A percentile compares a stretch with the other conserved stretches of the same genome.
Conservation (phyloP, 2,888 invertebrate genomes). For the Melikaiella ostensackeni region DNA sequence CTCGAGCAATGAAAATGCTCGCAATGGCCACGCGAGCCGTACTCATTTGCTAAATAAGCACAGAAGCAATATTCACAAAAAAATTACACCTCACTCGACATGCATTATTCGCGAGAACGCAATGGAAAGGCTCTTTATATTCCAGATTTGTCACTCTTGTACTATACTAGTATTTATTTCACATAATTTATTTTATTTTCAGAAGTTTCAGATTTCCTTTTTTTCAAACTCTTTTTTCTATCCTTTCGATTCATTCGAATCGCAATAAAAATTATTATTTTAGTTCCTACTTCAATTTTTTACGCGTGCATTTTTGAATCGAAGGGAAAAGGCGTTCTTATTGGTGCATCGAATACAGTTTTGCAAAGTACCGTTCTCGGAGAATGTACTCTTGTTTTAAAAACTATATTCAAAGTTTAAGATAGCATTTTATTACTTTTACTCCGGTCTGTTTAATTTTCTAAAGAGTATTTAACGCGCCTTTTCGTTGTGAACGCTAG, state of each 20-base stretch:
- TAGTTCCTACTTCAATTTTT: constrained; percentile 12
- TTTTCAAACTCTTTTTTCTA: constrained; percentile 44
- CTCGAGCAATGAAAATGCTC: constrained; percentile 84
- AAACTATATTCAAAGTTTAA: background rate
- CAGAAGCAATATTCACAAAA: constrained; percentile 4
- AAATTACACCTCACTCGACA: constrained; percentile 1
- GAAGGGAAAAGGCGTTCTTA: background rate
- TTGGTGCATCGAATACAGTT: background rate
- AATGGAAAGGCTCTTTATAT: constrained; percentile 35
- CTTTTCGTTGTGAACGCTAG: constrained; percentile 3
- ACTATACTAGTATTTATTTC: constrained; percentile 43
- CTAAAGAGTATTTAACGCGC: background rate
- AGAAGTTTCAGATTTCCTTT: constrained; percentile 45
- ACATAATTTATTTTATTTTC: constrained; percentile 42
- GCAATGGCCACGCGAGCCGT: constrained; percentile 82
- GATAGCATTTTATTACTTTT: constrained; percentile 11
- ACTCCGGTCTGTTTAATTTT: constrained; percentile 23
- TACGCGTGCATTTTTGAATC: background rate
- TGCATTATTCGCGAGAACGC: constrained; percentile 11
- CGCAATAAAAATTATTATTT: constrained; percentile 1
- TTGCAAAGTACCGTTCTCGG: background rate
- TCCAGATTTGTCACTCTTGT: background rate
- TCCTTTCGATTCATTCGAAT: constrained; percentile 37
- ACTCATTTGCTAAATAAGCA: constrained; percentile 77
- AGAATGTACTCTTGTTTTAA: background rate